Percentiles rank a stretch among this genome's conserved stretches.
These are phyloP conservation scores for Pseudomyrmex cubaensis DNA, from an alignment of 1,140 invertebrate species.

Conservation along the genomic window DNA sequence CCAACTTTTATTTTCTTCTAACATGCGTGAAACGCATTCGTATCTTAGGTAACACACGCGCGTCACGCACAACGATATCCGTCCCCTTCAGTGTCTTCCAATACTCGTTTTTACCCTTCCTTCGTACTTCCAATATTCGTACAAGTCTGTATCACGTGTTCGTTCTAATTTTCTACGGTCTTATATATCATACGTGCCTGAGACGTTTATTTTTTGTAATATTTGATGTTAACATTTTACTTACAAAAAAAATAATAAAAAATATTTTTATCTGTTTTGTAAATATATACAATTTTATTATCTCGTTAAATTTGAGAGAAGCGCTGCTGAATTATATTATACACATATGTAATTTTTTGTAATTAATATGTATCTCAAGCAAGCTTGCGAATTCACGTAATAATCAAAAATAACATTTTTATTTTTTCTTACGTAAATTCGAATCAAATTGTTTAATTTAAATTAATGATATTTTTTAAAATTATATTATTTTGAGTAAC, in stretches of 20 bases:
- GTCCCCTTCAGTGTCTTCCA: conserved; percentile 51
- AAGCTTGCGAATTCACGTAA: background rate
- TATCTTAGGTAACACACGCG: conserved; percentile 46
- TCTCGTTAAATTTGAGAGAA: too few species aligned
- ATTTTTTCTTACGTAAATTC: background rate
- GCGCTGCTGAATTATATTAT: too few species aligned
- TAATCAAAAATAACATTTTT: background rate
- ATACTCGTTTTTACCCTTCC: conserved; percentile 44
- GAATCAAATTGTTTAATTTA: background rate
- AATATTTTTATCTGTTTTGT: background rate
- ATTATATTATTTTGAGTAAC: background rate
- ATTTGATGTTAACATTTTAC: background rate
- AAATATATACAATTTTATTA: background rate
- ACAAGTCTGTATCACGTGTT: conserved; percentile 38
- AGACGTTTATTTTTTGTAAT: background rate
- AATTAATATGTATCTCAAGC: background rate
- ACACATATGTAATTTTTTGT: background rate
- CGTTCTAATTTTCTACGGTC: conserved; percentile 6
- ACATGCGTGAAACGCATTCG: conserved; percentile 48
- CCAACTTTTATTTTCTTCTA: conserved; percentile 53
- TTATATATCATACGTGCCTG: conserved; percentile 18
- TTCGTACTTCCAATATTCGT: conserved; percentile 3
- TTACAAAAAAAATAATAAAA: too few species aligned
- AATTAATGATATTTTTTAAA: too few species aligned
- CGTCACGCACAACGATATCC: conserved; percentile 51